phyloP scores from a whole-genome alignment of 2,113 vertebrate species.

The Eira barbara region DNA sequence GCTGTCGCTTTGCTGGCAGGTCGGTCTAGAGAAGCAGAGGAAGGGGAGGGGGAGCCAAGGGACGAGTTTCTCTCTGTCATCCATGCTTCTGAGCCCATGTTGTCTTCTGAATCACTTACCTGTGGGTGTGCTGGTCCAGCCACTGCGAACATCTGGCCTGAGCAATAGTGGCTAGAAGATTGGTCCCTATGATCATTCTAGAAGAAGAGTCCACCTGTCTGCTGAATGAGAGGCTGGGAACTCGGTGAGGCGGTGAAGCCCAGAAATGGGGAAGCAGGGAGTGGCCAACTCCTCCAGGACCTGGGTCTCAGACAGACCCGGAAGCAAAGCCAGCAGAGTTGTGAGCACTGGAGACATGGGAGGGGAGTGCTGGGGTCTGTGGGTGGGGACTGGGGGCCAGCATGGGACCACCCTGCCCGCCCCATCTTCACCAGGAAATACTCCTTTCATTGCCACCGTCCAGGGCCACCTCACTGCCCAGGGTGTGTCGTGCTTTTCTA shows the following conservation, averaged over 20 bases:
- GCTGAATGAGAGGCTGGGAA: neutral
- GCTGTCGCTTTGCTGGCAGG: neutral
- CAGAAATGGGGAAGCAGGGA: neutral
- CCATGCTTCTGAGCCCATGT: neutral
- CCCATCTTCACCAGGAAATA: neutral
- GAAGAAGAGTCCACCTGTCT: neutral
- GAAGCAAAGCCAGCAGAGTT: neutral
- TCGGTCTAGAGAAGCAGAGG: neutral
- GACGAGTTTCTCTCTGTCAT: neutral
- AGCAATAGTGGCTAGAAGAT: neutral
- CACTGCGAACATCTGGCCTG: neutral
- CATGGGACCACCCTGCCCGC: fast-evolving
- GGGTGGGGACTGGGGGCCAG: neutral
- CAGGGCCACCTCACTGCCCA: neutral
- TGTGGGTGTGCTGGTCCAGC: neutral
- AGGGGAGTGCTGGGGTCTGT: neutral
- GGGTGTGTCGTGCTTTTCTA: neutral
- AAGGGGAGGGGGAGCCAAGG: neutral
- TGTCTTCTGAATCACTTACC: neutral
- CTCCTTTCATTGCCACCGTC: neutral
- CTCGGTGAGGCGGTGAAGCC: neutral
- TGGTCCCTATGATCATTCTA: neutral
- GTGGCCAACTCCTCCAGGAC: neutral
- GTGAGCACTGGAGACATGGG: fast-evolving
- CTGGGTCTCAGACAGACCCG: fast-evolving